Conservation (phyloP, 2,797 vertebrate species). For the Lagocephalus sceleratus region DNA sequence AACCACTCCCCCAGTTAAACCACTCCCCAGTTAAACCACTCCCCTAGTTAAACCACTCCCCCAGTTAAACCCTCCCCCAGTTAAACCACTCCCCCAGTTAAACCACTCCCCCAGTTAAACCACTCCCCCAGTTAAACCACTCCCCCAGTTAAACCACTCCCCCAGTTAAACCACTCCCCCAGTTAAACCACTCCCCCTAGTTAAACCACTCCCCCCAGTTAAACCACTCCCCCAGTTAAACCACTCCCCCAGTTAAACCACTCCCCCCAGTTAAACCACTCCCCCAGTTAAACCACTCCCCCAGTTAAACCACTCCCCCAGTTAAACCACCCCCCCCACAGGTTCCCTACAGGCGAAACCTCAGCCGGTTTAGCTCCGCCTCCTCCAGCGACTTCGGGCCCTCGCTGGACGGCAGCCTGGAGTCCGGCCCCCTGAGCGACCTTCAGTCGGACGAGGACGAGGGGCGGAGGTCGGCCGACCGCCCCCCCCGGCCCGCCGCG, state of each 20-base stretch:
- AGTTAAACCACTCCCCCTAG: too few species aligned
- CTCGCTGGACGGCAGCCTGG: conserved; percentile 87
- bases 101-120: too few species aligned
- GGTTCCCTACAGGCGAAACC: conserved; percentile 65
- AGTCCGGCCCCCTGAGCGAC: conserved; percentile 90
- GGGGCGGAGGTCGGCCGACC: conserved; percentile 21
- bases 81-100: neutral
- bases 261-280: too few species aligned
- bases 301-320: too few species aligned
- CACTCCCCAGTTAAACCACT: fast-evolving
- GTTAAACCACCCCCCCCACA: neutral
- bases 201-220: neutral
- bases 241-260: neutral
- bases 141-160: too few species aligned
- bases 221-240: too few species aligned
- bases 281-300: neutral
- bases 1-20: too few species aligned
- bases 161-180: fast-evolving
- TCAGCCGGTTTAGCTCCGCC: conserved; percentile 80
- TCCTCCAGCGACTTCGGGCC: conserved; percentile 89
- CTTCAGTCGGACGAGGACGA: conserved; percentile 86
- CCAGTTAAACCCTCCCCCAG: fast-evolving
- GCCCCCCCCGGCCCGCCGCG: neutral
- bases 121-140: fast-evolving
- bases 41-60: too few species aligned